Evolutionary conservation across 37 sponge, comb jelly and placozoan species (phyloP).

Genomic region (Aplysina aerophoba): DNA sequence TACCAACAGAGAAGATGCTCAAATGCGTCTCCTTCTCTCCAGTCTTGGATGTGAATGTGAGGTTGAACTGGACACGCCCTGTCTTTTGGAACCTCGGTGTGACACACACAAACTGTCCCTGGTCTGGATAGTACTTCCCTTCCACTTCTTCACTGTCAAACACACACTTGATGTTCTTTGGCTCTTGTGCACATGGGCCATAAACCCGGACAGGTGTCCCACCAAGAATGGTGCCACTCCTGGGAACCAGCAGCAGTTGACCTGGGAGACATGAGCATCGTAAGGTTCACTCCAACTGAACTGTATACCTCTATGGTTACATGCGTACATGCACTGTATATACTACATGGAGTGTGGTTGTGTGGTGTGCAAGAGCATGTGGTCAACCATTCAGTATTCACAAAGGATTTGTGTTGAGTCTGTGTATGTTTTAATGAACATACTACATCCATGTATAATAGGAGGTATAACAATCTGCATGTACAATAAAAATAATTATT

Average conservation of each 20-base stretch:
- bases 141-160: background rate
- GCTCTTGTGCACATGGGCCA: background rate
- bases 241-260: background rate
- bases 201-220: constrained; percentile 19
- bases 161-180: background rate
- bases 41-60: background rate
- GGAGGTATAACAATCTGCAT: too few relatives aligned
- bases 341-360: too few relatives aligned
- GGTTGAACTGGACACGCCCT: background rate
- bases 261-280: background rate
- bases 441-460: too few relatives aligned
- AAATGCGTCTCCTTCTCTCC: background rate
- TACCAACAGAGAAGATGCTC: background rate
- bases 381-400: too few relatives aligned
- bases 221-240: background rate
- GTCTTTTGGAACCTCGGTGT: background rate
- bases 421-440: too few relatives aligned
- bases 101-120: background rate
- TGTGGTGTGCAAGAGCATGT: too few relatives aligned
- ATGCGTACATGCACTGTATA: too few relatives aligned
- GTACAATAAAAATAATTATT: too few relatives aligned
- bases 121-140: background rate
- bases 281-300: too few relatives aligned
- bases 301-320: too few relatives aligned
- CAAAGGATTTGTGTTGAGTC: too few relatives aligned